phyloP scores from a whole-genome alignment of 2,888 invertebrate genomes.

The Aleiodes alternator region DNA sequence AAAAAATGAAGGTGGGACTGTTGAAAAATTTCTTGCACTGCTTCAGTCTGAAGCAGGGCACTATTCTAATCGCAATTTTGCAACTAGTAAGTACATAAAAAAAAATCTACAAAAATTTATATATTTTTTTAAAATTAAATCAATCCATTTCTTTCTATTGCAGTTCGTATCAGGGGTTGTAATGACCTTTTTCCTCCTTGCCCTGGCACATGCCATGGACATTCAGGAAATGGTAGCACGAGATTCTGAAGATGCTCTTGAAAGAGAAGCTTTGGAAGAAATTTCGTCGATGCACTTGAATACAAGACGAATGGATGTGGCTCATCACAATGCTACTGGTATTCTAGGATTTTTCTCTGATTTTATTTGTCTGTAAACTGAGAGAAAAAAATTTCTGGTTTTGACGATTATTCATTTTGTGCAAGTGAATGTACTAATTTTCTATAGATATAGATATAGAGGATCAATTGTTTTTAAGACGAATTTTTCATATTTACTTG shows the following conservation, averaged over 20 bases:
- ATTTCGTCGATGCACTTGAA: slow-evolving; percentile 72
- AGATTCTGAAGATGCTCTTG: slow-evolving; percentile 74
- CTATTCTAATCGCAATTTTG: slow-evolving; percentile 74
- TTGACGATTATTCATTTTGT: too few relatives aligned
- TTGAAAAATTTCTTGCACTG: slow-evolving; percentile 70
- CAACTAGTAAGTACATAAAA: slow-evolving; percentile 70
- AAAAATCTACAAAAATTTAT: neutral
- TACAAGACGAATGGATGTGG: slow-evolving; percentile 73
- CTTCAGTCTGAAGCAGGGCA: slow-evolving; percentile 74
- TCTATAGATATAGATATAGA: too few relatives aligned
- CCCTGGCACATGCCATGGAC: slow-evolving; percentile 73
- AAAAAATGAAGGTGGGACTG: slow-evolving; percentile 67
- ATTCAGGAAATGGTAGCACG: slow-evolving; percentile 74
- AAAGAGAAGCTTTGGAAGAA: slow-evolving; percentile 72
- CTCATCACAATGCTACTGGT: slow-evolving; percentile 75
- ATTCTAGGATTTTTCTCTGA: too few relatives aligned
- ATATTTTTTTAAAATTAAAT: slow-evolving; percentile 2
- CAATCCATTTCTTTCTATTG: neutral
- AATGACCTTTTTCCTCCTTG: slow-evolving; percentile 72
- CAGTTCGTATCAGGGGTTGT: slow-evolving; percentile 72
- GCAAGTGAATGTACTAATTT: too few relatives aligned
- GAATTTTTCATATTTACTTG: too few relatives aligned
- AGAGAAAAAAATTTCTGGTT: too few relatives aligned
- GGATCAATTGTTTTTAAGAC: too few relatives aligned
- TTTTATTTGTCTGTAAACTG: too few relatives aligned